A percentile compares a stretch with the other conserved stretches of the same genome.
phyloP scores from a whole-genome alignment of 1,140 invertebrate genomes.

The Drosophila baimaii region DNA sequence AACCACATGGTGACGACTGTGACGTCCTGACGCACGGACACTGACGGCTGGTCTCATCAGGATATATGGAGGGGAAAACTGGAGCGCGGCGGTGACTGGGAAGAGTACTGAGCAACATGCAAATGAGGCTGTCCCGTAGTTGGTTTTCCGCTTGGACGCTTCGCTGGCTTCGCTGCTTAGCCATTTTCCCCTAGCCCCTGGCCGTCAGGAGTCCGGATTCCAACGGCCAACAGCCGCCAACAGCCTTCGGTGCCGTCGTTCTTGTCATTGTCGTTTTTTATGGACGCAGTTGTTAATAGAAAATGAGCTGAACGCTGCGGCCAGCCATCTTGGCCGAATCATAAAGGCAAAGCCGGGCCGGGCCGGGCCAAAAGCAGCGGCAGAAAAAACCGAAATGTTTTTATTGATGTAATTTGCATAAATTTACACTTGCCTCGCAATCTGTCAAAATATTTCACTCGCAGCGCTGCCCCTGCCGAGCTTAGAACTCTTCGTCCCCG shows the following conservation, averaged over 20 bases:
- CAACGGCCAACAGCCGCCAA: conserved; percentile 11
- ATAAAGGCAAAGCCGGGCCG: conserved; percentile 52
- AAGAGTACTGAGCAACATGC: conserved; percentile 54
- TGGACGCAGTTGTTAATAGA: conserved; percentile 81
- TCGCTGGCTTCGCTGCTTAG: conserved; percentile 69
- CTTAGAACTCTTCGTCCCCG: conserved; percentile 4
- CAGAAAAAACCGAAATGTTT: conserved; percentile 72
- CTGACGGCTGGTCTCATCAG: conserved; percentile 60
- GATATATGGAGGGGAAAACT: conserved; percentile 26
- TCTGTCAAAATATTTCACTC: conserved; percentile 75
- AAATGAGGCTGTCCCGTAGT: conserved; percentile 80
- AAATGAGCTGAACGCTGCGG: conserved; percentile 76
- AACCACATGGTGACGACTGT: conserved; percentile 80
- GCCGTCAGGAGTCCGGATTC: conserved; percentile 18
- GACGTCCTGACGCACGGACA: conserved; percentile 71
- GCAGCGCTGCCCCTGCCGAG: conserved; percentile 5
- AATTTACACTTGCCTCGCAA: conserved; percentile 79
- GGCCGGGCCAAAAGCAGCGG: conserved; percentile 31
- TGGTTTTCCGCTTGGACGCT: conserved; percentile 82
- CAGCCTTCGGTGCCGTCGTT: conserved; percentile 19
- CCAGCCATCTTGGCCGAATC: conserved; percentile 74
- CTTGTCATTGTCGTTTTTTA: conserved; percentile 71
- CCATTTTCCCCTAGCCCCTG: conserved; percentile 20
- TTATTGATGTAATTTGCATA: conserved; percentile 82
- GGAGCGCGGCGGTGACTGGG: conserved; percentile 3